Evolutionary conservation across 2,888 invertebrate species (phyloP), one percentile per base, ranked within the genome.

Genomic region (Cremastobaeus sp.): DNA sequence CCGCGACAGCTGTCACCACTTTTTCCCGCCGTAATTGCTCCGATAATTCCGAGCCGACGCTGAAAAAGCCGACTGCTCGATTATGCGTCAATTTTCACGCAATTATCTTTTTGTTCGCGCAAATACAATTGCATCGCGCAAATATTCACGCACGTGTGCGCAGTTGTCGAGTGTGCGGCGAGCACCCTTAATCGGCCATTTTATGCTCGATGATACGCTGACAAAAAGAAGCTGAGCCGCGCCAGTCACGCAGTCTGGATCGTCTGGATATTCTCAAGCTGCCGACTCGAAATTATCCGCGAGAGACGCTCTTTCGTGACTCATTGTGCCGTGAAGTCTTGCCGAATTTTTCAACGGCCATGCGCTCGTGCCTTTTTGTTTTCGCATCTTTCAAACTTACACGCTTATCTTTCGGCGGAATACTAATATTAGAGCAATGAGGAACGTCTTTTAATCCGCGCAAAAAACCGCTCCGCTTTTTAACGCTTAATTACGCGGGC

Each of bases 221-320:
- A 43, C 57, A 71, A 64, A 64, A 71, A 65, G 52, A 71, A 57
- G 64, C 48, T 41, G 60, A 34, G 57, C 21, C 14, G 60, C 70
- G 35, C 62, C 70, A 70, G 70, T 70, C 70, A 70, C 70, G 70
- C 70, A 70, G 70, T 70, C 70, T 70, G 70, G 70, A 62, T 70
- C 62, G 70, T 70, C 70, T 70, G 70, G 70, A 62, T 70, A 70
- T 57, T 70, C 64, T 70, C 70, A 70, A 70, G 62, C 35, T 30
- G 50, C 41, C 59, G 72, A 32, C 60, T 65, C 62, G 55, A 70
- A 70, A 62, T 62, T 70, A 65, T 66, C 59, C 54, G 52, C 52
- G 65, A 59, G 45, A 15, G 60, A 55, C 52, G 50, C 52, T 41
- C 54, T 21, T 35, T 55, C 66, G 48, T 57, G 41, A 54, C 50